phyloP scores from a whole-genome alignment of 1,140 invertebrate species.

The Bombus consobrinus region DNA sequence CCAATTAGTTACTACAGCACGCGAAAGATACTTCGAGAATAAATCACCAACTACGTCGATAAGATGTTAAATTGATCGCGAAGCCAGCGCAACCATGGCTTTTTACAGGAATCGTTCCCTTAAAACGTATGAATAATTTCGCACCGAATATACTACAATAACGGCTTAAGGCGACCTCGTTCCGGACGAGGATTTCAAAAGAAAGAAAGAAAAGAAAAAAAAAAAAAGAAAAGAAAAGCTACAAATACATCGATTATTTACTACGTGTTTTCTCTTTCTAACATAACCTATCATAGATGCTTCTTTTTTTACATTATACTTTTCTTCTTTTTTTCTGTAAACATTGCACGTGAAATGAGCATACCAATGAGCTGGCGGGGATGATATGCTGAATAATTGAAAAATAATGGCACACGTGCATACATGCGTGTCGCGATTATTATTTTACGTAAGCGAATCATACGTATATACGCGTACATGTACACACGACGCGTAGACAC shows the following conservation, averaged over 20 bases:
- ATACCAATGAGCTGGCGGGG: neutral
- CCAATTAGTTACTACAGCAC: neutral
- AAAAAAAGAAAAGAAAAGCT: neutral
- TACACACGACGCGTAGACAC: neutral
- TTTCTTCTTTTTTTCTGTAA: neutral
- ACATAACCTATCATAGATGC: neutral
- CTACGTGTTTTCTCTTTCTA: neutral
- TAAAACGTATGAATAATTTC: constrained; percentile 10
- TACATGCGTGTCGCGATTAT: neutral
- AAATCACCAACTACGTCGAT: neutral
- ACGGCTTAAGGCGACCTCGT: neutral
- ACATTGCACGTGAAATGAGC: constrained; percentile 19
- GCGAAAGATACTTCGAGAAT: neutral
- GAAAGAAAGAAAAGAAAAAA: neutral
- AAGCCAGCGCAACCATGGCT: neutral
- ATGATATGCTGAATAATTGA: constrained; percentile 11
- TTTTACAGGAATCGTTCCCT: neutral
- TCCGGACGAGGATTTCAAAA: neutral
- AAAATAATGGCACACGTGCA: neutral
- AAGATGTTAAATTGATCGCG: neutral
- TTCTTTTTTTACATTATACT: neutral
- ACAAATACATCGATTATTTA: neutral
- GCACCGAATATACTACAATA: neutral
- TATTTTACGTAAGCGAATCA: constrained; percentile 6
- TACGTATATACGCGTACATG: neutral